Conservation (phyloP, 2,797 vertebrate genomes). For the Squalus acanthias region DNA sequence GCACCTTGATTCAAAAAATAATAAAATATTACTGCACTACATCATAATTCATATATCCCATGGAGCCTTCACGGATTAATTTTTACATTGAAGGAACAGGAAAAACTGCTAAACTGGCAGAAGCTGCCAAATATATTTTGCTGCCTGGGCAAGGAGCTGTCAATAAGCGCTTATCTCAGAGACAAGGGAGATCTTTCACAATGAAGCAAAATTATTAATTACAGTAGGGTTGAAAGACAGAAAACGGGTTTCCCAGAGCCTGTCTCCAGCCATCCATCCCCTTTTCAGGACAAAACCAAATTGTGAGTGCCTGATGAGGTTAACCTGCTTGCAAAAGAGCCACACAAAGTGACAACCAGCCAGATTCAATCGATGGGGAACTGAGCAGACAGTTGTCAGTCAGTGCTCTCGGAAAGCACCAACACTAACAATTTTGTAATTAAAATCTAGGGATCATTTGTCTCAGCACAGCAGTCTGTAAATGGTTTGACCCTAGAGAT, state of each 20-base stretch:
- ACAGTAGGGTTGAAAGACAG: background rate
- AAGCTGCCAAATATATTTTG: background rate
- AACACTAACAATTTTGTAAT: background rate
- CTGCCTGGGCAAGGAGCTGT: background rate
- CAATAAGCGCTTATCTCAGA: background rate
- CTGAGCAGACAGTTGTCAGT: background rate
- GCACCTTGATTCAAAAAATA: background rate
- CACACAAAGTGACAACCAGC: background rate
- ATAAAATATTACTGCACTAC: background rate
- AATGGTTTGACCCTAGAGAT: background rate
- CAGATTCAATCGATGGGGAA: background rate
- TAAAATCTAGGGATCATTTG: background rate
- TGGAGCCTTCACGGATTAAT: background rate
- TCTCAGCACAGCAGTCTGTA: background rate
- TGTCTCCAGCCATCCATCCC: background rate
- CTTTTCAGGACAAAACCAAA: background rate
- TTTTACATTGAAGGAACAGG: background rate
- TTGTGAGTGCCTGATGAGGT: background rate
- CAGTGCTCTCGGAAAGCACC: background rate
- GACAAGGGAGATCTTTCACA: background rate
- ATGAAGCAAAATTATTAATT: background rate
- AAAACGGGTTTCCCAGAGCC: background rate
- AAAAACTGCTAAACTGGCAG: background rate
- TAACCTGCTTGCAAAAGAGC: background rate
- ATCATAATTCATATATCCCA: background rate